A percentile compares a stretch with the other conserved stretches of the same genome.
These are phyloP conservation scores for Xylota segnis DNA, from an alignment of 2,888 invertebrate species.

Conservation along the genomic window DNA sequence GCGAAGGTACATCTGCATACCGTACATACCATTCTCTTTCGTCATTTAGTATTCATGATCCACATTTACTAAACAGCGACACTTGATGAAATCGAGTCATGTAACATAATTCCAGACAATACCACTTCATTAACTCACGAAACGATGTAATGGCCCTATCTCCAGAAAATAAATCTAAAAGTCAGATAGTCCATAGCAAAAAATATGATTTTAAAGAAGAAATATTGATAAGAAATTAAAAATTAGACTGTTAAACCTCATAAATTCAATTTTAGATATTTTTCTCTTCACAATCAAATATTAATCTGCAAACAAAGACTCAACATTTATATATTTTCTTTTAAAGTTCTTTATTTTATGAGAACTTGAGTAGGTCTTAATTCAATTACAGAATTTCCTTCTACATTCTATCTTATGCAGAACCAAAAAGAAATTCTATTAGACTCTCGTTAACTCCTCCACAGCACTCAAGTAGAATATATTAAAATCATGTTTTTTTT, in stretches of 20 bases:
- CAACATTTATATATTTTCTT: too few relatives aligned
- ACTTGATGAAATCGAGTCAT: neutral
- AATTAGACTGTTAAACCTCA: neutral
- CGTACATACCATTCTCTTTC: too few relatives aligned
- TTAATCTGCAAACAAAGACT: too few relatives aligned
- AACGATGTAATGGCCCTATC: too few relatives aligned
- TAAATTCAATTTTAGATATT: neutral
- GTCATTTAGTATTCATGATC: too few relatives aligned
- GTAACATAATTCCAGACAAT: neutral
- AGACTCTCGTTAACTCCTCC: neutral
- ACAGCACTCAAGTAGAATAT: slow-evolving; percentile 39
- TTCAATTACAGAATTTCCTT: neutral
- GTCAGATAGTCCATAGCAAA: neutral
- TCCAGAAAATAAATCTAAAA: neutral
- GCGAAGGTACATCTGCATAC: too few relatives aligned
- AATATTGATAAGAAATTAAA: neutral
- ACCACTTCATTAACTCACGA: neutral
- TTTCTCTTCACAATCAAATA: neutral
- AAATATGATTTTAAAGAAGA: neutral
- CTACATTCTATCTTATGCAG: neutral
- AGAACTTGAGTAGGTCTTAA: neutral
- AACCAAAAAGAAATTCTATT: neutral
- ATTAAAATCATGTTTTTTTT: slow-evolving; percentile 26
- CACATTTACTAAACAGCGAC: neutral
- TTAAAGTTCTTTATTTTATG: too few relatives aligned